These are phyloP conservation scores for Biston stratarius DNA, from an alignment of 2,888 invertebrate species.

Conservation along the genomic window DNA sequence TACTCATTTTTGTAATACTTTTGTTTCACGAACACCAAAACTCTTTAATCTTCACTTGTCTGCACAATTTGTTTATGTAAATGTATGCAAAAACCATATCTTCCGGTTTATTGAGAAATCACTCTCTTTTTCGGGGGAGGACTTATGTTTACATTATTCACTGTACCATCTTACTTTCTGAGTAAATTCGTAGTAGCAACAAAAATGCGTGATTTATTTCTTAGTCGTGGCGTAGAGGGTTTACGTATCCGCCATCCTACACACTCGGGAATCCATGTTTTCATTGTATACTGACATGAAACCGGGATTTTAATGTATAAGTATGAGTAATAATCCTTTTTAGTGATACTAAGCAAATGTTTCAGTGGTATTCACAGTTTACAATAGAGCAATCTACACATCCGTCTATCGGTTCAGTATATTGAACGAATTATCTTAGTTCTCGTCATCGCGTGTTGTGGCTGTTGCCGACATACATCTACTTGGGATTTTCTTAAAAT, in stretches of 20 bases:
- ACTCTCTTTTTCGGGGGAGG: conserved; percentile 36
- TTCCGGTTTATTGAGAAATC: conserved; percentile 45
- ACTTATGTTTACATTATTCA: conserved; percentile 39
- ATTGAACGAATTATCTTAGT: conserved; percentile 8
- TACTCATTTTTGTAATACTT: conserved; percentile 19
- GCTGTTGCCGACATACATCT: conserved; percentile 9
- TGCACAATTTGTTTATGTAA: conserved; percentile 42
- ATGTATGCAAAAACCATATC: conserved; percentile 41
- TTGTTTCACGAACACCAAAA: conserved; percentile 18
- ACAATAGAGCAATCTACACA: conserved; percentile 25
- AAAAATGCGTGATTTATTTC: conserved; percentile 35
- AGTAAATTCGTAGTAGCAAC: conserved; percentile 45
- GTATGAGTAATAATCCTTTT: conserved; percentile 37
- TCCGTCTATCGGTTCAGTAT: conserved; percentile 12
- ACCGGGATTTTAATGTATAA: conserved; percentile 19
- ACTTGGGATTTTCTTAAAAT: conserved; percentile 35
- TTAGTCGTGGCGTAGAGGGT: conserved; percentile 22
- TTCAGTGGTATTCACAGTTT: conserved; percentile 36
- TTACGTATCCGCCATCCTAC: conserved; percentile 24
- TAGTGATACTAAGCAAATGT: conserved; percentile 41
- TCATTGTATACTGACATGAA: conserved; percentile 17
- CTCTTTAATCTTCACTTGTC: conserved; percentile 28
- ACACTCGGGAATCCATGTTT: conserved; percentile 25
- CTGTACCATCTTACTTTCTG: conserved; percentile 44
- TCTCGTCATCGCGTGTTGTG: conserved; percentile 25